Percentiles rank a stretch among this genome's conserved stretches.
Conservation (phyloP, 1,140 invertebrate genomes). For the Panonychus citri region DNA sequence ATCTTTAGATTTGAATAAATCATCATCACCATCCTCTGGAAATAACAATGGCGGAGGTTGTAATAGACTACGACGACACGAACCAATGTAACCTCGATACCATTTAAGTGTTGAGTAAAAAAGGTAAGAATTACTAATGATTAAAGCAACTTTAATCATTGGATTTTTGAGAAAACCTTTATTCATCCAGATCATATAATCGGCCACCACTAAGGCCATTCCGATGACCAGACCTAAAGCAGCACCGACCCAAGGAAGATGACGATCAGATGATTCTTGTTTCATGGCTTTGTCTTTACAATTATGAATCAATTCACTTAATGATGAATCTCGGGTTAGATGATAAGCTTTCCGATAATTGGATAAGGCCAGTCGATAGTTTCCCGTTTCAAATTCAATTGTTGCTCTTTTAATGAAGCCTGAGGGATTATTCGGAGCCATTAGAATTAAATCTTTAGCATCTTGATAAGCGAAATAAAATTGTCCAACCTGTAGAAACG, state of each 20-base stretch:
- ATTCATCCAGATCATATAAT: not conserved
- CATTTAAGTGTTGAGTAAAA: not conserved
- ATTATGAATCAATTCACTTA: not conserved
- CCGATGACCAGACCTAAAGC: not conserved
- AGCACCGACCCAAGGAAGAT: not conserved
- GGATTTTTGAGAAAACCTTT: not conserved
- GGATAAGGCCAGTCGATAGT: not conserved
- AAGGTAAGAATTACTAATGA: not conserved
- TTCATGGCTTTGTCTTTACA: not conserved
- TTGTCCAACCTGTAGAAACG: slow-evolving; percentile 49
- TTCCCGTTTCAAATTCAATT: not conserved
- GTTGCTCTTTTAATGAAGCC: not conserved
- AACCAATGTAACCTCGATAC: not conserved
- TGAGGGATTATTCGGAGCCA: slow-evolving; percentile 33
- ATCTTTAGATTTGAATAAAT: not conserved
- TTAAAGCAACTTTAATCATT: not conserved
- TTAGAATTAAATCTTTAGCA: slow-evolving; percentile 42
- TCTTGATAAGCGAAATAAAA: slow-evolving; percentile 50
- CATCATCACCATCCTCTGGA: not conserved
- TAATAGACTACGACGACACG: not conserved
- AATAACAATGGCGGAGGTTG: not conserved
- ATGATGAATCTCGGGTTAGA: not conserved
- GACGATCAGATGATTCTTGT: not conserved
- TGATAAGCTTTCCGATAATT: not conserved
- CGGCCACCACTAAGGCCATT: not conserved